Percentiles rank a stretch among this genome's conserved stretches.
Conservation (phyloP, 2,113 vertebrate genomes). For the Paracyprichromis sp. region DNA sequence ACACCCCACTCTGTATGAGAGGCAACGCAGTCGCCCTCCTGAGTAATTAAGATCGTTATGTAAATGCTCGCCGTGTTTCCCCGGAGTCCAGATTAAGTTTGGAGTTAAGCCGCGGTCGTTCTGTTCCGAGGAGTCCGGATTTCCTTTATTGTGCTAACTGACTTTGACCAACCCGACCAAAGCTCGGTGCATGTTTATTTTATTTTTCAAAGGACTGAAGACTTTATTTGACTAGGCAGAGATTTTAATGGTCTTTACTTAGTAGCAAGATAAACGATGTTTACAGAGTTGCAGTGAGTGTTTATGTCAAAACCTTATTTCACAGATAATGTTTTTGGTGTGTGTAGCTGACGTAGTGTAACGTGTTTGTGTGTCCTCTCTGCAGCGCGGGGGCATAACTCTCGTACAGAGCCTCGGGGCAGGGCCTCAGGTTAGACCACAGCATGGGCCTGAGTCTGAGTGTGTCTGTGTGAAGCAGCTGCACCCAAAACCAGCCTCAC, state of each 20-base stretch:
- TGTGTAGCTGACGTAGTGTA: background rate
- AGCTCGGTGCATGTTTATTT: background rate
- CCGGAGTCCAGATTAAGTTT: background rate
- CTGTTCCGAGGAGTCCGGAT: background rate
- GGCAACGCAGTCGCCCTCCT: background rate
- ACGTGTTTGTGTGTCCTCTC: constrained; percentile 39
- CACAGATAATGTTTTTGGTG: background rate
- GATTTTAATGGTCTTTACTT: background rate
- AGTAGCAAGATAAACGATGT: background rate
- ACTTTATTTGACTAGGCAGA: background rate
- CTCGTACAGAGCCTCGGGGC: constrained; percentile 45
- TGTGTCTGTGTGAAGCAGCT: background rate
- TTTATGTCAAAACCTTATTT: background rate
- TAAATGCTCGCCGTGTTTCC: constrained; percentile 27
- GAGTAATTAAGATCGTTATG: constrained; percentile 37
- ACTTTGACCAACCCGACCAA: background rate
- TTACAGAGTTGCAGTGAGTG: background rate
- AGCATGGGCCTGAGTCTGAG: constrained; percentile 37
- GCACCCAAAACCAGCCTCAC: background rate
- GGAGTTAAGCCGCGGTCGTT: background rate
- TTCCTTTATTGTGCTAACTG: background rate
- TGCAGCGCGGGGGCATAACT: constrained; percentile 58
- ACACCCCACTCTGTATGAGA: background rate
- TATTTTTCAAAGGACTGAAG: background rate
- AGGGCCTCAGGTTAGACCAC: constrained; percentile 66